Percentiles rank a stretch among this genome's conserved stretches.
Conservation (phyloP, 1,140 invertebrate species). For the Delia radicum region DNA sequence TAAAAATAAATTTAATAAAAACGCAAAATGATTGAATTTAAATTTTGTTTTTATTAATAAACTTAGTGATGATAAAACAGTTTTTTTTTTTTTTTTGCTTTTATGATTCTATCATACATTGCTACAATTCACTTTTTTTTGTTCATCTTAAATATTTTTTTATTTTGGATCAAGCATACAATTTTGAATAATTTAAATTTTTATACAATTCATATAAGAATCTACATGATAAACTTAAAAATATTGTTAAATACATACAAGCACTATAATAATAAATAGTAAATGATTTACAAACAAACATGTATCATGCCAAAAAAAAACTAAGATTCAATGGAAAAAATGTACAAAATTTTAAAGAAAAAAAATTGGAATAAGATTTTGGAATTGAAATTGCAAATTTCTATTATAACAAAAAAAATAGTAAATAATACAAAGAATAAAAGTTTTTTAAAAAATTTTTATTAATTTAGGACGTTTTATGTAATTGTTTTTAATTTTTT, state of each 20-base stretch:
- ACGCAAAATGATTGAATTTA: no score
- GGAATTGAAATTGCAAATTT: not conserved
- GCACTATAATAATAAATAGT: not conserved
- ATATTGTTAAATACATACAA: not conserved
- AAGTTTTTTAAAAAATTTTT: not conserved
- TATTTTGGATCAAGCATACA: constrained; percentile 3
- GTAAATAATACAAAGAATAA: not conserved
- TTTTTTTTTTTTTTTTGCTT: not conserved
- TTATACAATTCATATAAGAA: not conserved
- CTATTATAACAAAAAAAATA: not conserved
- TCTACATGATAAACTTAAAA: not conserved
- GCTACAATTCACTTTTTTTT: not conserved
- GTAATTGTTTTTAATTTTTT: not conserved
- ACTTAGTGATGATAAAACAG: not conserved
- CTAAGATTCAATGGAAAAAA: not conserved
- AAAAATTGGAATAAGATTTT: not conserved
- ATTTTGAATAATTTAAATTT: not conserved
- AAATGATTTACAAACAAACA: not conserved
- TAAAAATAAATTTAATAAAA: no score
- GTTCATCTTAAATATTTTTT: no score
- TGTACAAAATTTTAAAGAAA: not conserved
- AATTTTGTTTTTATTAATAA: not conserved
- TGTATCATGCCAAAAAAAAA: not conserved
- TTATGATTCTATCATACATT: constrained; percentile 21
- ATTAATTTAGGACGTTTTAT: not conserved